phyloP scores from a whole-genome alignment of 2,888 invertebrate species.

The Lasius fuliginosus region DNA sequence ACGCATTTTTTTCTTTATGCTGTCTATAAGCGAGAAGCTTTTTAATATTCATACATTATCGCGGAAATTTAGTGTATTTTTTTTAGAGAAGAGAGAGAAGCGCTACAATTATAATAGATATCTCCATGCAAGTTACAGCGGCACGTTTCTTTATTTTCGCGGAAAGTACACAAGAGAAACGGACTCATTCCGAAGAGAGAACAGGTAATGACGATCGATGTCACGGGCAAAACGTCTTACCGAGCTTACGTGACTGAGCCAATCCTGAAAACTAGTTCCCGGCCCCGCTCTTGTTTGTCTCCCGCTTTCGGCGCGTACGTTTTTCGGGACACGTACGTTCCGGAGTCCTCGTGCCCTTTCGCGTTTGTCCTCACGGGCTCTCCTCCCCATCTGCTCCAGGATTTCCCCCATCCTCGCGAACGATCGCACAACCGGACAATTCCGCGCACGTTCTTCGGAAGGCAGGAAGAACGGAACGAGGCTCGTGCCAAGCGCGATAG shows the following conservation, averaged over 20 bases:
- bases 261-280: conserved; percentile 42
- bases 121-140: not conserved
- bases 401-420: conserved; percentile 37
- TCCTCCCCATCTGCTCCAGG: conserved; percentile 56
- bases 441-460: conserved; percentile 61
- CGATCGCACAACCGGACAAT: conserved; percentile 51
- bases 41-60: not conserved
- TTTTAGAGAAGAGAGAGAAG: not conserved
- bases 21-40: not conserved
- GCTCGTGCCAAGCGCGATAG: conserved; percentile 52
- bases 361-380: conserved; percentile 39
- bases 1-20: not conserved
- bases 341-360: conserved; percentile 31
- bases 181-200: conserved; percentile 15
- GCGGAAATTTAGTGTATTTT: not conserved
- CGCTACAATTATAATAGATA: not conserved
- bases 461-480: conserved; percentile 36
- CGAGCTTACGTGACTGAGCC: conserved; percentile 55
- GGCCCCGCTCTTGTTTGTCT: conserved; percentile 58
- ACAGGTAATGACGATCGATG: conserved; percentile 44
- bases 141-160: conserved; percentile 2
- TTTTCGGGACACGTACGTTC: conserved; percentile 21
- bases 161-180: not conserved
- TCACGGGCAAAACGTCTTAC: conserved; percentile 56
- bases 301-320: conserved; percentile 43